These are phyloP conservation scores for Lepus europaeus DNA, from an alignment of 2,113 vertebrate species.

Conservation along the genomic window DNA sequence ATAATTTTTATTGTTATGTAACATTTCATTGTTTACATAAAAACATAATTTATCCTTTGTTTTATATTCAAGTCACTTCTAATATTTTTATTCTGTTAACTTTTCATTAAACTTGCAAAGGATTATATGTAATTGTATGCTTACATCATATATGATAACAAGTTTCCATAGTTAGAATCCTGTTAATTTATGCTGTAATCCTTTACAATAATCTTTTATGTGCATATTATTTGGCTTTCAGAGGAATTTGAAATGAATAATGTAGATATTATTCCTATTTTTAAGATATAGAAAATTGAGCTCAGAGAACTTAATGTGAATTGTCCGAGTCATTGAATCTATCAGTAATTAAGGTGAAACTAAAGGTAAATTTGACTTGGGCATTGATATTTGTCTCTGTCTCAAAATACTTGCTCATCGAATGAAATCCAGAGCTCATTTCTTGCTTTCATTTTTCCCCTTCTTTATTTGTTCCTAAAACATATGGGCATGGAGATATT, in stretches of 20 bases:
- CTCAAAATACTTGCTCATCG: neutral
- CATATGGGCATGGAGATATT: neutral
- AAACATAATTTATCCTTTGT: neutral
- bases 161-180: neutral
- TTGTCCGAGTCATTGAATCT: neutral
- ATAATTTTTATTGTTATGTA: no score
- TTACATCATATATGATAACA: neutral
- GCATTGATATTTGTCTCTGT: neutral
- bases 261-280: neutral
- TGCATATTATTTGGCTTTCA: neutral
- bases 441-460: neutral
- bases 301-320: neutral
- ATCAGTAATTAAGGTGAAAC: neutral
- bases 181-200: neutral
- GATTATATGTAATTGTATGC: neutral
- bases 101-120: neutral
- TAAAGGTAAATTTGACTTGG: neutral
- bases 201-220: neutral
- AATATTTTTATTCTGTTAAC: neutral
- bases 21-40: no score
- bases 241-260: neutral
- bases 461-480: slow-evolving; percentile 1
- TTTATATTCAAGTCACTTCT: neutral
- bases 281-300: neutral
- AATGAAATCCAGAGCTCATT: neutral